Conservation (phyloP, 2,797 vertebrate genomes). For the Coccyzus lansbergi region DNA sequence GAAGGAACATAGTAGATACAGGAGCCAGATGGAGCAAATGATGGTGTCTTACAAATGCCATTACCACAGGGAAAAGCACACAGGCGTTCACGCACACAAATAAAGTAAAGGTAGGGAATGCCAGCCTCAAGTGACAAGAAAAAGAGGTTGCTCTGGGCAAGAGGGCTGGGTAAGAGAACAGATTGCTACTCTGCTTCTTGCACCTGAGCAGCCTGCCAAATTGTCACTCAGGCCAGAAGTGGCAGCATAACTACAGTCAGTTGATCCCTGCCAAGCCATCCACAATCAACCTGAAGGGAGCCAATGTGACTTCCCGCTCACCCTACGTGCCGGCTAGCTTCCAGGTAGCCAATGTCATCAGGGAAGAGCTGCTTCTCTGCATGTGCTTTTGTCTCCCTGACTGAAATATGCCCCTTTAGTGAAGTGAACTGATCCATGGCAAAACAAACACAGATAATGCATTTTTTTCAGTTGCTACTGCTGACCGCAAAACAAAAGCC, state of each 20-base stretch:
- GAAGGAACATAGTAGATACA: neutral
- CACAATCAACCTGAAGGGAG: constrained; percentile 28
- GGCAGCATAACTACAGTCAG: constrained; percentile 22
- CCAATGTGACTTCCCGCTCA: constrained; percentile 27
- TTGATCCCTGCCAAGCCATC: constrained; percentile 22
- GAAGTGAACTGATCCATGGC: neutral
- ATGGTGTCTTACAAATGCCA: constrained; percentile 18
- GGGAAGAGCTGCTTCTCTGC: neutral
- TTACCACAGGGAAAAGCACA: neutral
- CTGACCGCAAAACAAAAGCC: neutral
- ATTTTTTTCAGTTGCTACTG: neutral
- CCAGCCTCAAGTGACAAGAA: constrained; percentile 15
- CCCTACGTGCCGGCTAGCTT: neutral
- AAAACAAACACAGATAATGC: neutral
- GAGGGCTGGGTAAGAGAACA: constrained; percentile 38
- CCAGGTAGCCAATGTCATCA: constrained; percentile 20
- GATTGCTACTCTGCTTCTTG: constrained; percentile 60
- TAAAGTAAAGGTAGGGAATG: neutral
- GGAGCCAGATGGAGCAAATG: constrained; percentile 36
- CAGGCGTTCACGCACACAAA: neutral
- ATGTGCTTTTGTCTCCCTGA: neutral
- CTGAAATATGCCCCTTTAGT: neutral
- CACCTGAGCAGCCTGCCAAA: constrained; percentile 13
- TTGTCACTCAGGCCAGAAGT: constrained; percentile 52
- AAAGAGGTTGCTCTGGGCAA: constrained; percentile 27